A percentile compares a stretch with the other conserved stretches of the same genome.
These are phyloP conservation scores for Hartigia nigra DNA, from an alignment of 2,888 invertebrate species.

Conservation along the genomic window DNA sequence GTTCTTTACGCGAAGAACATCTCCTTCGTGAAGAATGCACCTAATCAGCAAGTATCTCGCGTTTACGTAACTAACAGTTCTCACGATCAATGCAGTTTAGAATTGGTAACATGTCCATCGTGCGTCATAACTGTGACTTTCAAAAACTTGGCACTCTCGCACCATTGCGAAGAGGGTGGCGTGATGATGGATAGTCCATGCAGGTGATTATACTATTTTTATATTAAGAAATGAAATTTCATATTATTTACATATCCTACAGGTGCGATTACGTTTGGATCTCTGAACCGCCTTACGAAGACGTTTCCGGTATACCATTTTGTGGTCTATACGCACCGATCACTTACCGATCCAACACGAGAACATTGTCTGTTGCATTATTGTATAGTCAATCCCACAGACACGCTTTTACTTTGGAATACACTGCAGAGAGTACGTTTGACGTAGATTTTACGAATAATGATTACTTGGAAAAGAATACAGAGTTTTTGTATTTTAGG, in stretches of 20 bases:
- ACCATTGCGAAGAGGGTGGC: conserved; percentile 60
- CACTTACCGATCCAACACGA: conserved; percentile 72
- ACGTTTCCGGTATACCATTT: conserved; percentile 71
- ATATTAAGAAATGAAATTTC: background rate
- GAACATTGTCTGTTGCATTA: conserved; percentile 71
- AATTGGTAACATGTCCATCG: conserved; percentile 77
- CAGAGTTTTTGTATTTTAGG: conserved; percentile 61
- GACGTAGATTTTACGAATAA: background rate
- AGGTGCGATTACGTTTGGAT: conserved; percentile 75
- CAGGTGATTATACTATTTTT: conserved; percentile 50
- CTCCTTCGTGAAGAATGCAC: conserved; percentile 47
- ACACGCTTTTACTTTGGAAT: conserved; percentile 74
- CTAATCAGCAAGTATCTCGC: conserved; percentile 38
- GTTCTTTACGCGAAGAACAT: conserved; percentile 61
- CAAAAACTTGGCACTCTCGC: conserved; percentile 63
- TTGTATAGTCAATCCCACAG: conserved; percentile 71
- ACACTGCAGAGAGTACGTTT: conserved; percentile 71
- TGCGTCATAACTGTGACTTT: conserved; percentile 72
- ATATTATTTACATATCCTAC: conserved; percentile 30
- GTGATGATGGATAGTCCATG: conserved; percentile 63
- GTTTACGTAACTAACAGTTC: conserved; percentile 56
- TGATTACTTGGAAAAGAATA: background rate
- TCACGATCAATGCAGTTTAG: conserved; percentile 72
- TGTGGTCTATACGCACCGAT: conserved; percentile 68
- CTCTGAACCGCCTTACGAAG: conserved; percentile 74